A percentile compares a stretch with the other conserved stretches of the same genome.
phyloP scores from a whole-genome alignment of 2,888 invertebrate genomes.

The Timema cristinae region DNA sequence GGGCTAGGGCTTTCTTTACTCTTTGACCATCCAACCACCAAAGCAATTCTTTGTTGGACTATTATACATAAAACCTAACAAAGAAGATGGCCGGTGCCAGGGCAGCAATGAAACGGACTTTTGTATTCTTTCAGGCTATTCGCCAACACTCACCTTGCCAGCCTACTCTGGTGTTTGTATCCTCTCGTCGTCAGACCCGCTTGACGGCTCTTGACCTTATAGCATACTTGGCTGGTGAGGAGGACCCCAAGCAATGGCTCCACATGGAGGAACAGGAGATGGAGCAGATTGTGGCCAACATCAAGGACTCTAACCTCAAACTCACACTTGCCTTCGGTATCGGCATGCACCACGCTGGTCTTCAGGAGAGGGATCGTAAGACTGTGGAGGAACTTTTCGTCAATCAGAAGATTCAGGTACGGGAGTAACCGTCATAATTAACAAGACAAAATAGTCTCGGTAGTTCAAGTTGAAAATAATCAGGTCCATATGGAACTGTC shows the following conservation, averaged over 20 bases:
- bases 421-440: too few species aligned
- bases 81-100: too few species aligned
- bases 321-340: slow-evolving; percentile 95
- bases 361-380: slow-evolving; percentile 87
- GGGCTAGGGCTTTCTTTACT: too few species aligned
- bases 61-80: too few species aligned
- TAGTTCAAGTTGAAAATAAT: too few species aligned
- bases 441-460: too few species aligned
- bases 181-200: slow-evolving; percentile 93
- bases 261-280: slow-evolving; percentile 82
- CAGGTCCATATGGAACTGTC: too few species aligned
- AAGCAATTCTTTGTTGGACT: too few species aligned
- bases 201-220: slow-evolving; percentile 94
- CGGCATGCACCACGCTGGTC: slow-evolving; percentile 97
- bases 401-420: slow-evolving; percentile 89
- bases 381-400: slow-evolving; percentile 92
- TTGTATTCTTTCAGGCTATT: slow-evolving; percentile 59
- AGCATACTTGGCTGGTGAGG: slow-evolving; percentile 83
- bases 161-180: slow-evolving; percentile 91
- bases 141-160: slow-evolving; percentile 86
- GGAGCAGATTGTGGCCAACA: slow-evolving; percentile 64
- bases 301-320: slow-evolving; percentile 86
- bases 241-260: slow-evolving; percentile 92
- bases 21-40: too few species aligned
- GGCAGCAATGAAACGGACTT: too few species aligned